Conservation (phyloP, 2,113 vertebrate species). For the Sterrhoptilus dennistouni region DNA sequence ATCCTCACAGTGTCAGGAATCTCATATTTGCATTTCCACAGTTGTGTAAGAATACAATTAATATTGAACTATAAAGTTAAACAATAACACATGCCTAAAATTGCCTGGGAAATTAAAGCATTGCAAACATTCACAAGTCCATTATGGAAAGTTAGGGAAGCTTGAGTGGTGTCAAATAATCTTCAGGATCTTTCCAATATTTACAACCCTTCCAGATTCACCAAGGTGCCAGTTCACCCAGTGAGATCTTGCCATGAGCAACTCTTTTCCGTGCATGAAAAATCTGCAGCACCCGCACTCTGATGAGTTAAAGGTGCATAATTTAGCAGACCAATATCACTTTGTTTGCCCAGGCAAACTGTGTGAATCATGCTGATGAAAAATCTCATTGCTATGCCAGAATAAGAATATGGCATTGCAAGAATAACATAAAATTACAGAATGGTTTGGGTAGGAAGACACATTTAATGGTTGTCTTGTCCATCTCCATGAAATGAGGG, state of each 20-base stretch:
- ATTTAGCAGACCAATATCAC: neutral
- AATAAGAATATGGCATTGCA: neutral
- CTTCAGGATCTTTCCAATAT: neutral
- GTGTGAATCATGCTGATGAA: fast-evolving
- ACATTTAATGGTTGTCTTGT: neutral
- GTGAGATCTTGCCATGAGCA: neutral
- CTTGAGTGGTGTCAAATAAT: neutral
- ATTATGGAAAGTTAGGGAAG: neutral
- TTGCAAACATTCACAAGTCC: neutral
- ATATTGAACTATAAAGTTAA: neutral
- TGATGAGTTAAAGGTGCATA: neutral
- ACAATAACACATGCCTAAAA: neutral
- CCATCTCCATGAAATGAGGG: fast-evolving
- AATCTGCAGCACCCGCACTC: neutral
- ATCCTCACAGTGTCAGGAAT: neutral
- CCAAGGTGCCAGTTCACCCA: neutral
- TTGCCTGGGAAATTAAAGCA: neutral
- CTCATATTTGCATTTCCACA: neutral
- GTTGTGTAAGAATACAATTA: neutral
- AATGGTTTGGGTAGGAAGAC: neutral
- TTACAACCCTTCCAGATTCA: neutral
- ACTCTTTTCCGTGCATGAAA: too few relatives aligned
- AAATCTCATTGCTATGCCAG: neutral
- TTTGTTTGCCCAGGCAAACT: neutral
- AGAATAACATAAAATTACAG: neutral